These are phyloP conservation scores for Odocoileus virginianus DNA, from an alignment of 2,113 vertebrate species.

Conservation along the genomic window DNA sequence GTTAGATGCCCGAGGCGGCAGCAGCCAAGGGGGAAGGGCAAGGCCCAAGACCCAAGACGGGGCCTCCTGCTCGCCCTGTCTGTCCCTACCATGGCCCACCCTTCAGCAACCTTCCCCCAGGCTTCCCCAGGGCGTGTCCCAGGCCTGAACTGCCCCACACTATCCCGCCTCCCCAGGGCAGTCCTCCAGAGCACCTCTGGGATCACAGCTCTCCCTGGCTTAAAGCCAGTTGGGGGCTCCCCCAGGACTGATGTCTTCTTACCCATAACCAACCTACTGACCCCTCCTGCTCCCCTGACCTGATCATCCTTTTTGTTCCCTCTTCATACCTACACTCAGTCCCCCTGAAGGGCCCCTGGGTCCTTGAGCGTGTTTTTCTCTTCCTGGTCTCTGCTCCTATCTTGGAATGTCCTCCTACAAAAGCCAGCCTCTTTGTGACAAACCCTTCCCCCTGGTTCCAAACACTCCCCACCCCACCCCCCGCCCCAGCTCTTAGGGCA, in stretches of 20 bases:
- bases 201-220: background rate
- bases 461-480: accelerated
- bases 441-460: background rate
- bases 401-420: background rate
- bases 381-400: background rate
- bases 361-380: background rate
- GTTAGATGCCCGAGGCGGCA: background rate
- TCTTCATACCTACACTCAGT: background rate
- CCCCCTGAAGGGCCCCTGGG: background rate
- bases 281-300: accelerated
- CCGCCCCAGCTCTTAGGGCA: background rate
- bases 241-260: too few species aligned
- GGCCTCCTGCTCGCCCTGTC: too few species aligned
- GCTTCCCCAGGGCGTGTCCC: background rate
- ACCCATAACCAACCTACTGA: background rate
- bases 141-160: accelerated
- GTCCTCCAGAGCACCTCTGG: background rate
- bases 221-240: background rate
- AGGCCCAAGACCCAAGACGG: background rate
- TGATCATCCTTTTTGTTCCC: accelerated
- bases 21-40: background rate
- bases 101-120: background rate
- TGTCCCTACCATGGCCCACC: background rate
- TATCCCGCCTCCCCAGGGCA: background rate
- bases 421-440: background rate